Base-by-base conservation (phyloP, 1,140 invertebrate genomes). In the Coenobita brevimanus region DNA sequence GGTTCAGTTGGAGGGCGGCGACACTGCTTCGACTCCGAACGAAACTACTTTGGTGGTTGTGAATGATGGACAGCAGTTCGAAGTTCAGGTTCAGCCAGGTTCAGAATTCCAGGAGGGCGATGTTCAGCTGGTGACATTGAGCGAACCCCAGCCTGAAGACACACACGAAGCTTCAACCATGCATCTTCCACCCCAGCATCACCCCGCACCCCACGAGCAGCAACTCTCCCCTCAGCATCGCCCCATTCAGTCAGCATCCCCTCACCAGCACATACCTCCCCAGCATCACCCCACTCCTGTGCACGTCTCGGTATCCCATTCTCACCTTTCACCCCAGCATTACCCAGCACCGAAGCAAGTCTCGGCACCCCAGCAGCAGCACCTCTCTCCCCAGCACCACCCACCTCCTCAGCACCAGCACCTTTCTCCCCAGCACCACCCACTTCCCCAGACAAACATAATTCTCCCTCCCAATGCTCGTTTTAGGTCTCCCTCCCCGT, bases 241-340 rank as follows among this genome's bases (percentile, higher is more conserved):
- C 46, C 46, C 46, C 6, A 8, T 17, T 8, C 46, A 17, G 33
- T 46, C 38, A 46, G 46, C 36, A 38, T 46, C 38, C 67, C 36
- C 33, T n/a, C 38, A 43, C 38, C 41, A 21, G 73, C 24, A 10
- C 15, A 36, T 15, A 1, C 21, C 6, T 17, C 62, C 80, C 64
- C 38, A 69, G 64, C 30, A 69, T 8, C 46, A 15, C 38, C 30
- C 54, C 36, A 36, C 33, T 6, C 3, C 81, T 27, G 43, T 2
- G 8, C 67, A 30, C 0, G 27, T 33, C 17, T 24, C 54, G 2
- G 54, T 43, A 8, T 33, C 71, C 38, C 73, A 64, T 8, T 38
- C 75, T 15, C 73, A 78, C 71, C 82, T 78, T 13, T 57, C 69
- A 76, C 82, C 82, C 79, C 79, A 64, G 79, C 21, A 27, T 46